Percentiles rank a stretch among this genome's conserved stretches.
Conservation (phyloP, 2,888 invertebrate species). For the Toxonevra muliebris region DNA sequence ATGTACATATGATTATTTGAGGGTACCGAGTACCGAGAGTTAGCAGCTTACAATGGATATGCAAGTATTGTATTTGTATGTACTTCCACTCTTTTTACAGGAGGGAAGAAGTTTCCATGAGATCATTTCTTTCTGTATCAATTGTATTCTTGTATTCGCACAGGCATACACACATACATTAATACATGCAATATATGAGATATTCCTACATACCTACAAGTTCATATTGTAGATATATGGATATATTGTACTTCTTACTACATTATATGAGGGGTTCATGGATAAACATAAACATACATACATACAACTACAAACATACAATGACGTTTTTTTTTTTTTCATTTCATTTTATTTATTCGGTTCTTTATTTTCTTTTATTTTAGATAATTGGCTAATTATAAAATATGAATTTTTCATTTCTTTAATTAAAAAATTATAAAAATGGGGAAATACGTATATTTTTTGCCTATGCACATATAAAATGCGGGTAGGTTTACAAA, state of each 20-base stretch:
- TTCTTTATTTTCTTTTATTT: neutral
- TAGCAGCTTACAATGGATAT: constrained; percentile 7
- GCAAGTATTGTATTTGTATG: neutral
- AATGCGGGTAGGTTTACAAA: neutral
- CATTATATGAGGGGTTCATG: neutral
- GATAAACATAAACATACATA: constrained; percentile 4
- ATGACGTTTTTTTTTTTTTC: neutral
- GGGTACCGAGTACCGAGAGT: too few species aligned
- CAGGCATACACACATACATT: too few species aligned
- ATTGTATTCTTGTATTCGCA: too few species aligned
- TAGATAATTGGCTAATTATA: constrained; percentile 28
- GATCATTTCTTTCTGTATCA: too few species aligned
- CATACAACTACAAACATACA: neutral
- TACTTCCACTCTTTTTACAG: too few species aligned
- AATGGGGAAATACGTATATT: neutral
- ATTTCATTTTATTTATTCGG: neutral
- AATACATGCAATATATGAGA: neutral
- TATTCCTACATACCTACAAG: too few species aligned
- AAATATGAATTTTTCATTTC: constrained; percentile 31
- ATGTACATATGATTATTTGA: too few species aligned
- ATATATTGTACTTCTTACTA: neutral
- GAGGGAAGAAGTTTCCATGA: too few species aligned
- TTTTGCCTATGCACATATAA: neutral
- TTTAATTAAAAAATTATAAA: constrained; percentile 26
- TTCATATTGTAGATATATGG: neutral